Evolutionary conservation across 2,113 vertebrate species (phyloP).

Genomic region (Muscicapa adusta): DNA sequence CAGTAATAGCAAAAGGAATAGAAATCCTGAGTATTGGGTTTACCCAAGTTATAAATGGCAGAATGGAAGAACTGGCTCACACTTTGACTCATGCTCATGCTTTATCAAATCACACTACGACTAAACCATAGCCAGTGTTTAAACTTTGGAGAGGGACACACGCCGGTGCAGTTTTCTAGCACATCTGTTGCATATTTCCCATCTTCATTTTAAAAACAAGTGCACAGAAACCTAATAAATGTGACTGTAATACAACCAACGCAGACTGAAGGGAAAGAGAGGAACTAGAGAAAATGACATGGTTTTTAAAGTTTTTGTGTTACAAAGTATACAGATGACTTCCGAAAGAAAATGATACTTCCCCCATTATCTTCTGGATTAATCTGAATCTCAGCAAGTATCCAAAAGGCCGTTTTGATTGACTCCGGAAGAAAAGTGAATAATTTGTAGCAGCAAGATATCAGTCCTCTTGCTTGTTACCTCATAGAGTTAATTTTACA

Average conservation of each 20-base stretch:
- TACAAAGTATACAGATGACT: background rate
- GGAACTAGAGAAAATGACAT: background rate
- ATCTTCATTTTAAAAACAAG: background rate
- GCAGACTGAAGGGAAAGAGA: background rate
- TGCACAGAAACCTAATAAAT: background rate
- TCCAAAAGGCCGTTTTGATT: background rate
- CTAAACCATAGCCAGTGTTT: background rate
- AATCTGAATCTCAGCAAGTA: background rate
- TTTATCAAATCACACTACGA: background rate
- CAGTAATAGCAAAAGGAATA: background rate
- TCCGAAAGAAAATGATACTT: background rate
- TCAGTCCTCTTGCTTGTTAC: background rate
- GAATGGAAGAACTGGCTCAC: background rate
- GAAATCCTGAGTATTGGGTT: fast-evolving
- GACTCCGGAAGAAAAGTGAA: background rate
- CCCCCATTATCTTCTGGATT: background rate
- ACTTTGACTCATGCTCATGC: background rate
- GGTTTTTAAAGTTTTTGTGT: background rate
- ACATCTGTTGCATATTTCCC: background rate
- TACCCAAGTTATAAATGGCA: background rate
- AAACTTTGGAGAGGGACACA: background rate
- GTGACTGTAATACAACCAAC: background rate
- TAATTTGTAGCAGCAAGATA: background rate
- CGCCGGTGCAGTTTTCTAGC: fast-evolving
- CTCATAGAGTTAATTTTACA: background rate